phyloP scores from a whole-genome alignment of 2,888 invertebrate species.

The Acanthacorydalis orientalis region DNA sequence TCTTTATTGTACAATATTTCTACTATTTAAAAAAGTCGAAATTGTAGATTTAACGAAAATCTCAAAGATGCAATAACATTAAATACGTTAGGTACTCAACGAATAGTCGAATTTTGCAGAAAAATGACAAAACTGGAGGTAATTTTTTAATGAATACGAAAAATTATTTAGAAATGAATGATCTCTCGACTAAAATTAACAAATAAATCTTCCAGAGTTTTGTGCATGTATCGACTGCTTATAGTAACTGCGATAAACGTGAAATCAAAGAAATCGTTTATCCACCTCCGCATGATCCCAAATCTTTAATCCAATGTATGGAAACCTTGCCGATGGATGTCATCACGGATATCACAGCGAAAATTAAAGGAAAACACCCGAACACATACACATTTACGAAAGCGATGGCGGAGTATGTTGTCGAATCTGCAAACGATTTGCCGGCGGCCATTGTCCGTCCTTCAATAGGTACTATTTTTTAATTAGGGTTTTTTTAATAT shows the following conservation, averaged over 20 bases:
- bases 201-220: slow-evolving; percentile 38
- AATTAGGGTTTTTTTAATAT: slow-evolving; percentile 16
- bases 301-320: slow-evolving; percentile 40
- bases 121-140: slow-evolving; percentile 62
- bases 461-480: slow-evolving; percentile 46
- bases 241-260: slow-evolving; percentile 77
- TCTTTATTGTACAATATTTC: background rate
- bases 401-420: slow-evolving; percentile 76
- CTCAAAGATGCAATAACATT: slow-evolving; percentile 72
- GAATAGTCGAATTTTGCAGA: slow-evolving; percentile 65
- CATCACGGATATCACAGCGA: slow-evolving; percentile 35
- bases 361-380: slow-evolving; percentile 61
- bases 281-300: slow-evolving; percentile 45
- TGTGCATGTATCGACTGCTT: slow-evolving; percentile 91
- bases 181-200: background rate
- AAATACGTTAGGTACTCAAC: slow-evolving; percentile 79
- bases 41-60: slow-evolving; percentile 63
- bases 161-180: background rate
- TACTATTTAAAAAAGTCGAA: background rate
- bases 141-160: slow-evolving; percentile 2
- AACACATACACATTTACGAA: slow-evolving; percentile 96
- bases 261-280: slow-evolving; percentile 75
- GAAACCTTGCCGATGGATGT: slow-evolving; percentile 43
- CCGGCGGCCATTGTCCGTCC: slow-evolving; percentile 86
- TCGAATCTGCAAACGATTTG: slow-evolving; percentile 52